Evolutionary conservation across 2,797 vertebrate species (phyloP).

Genomic region (Xenopus petersii): DNA sequence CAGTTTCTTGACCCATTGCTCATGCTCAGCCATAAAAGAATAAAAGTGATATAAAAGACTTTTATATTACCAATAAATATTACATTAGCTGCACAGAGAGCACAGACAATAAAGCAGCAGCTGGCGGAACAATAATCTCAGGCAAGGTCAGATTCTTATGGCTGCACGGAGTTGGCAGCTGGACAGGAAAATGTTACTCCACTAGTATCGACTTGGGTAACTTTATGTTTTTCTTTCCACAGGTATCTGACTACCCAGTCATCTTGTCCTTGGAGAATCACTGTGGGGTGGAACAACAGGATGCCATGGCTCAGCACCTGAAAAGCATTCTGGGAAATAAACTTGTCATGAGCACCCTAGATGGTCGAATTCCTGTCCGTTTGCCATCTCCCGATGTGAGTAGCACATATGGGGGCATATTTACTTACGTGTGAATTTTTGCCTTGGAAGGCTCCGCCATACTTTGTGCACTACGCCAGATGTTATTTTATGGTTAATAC

Average conservation of each 20-base stretch:
- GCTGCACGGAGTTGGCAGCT: not conserved
- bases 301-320: constrained; percentile 77
- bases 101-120: constrained; percentile 22
- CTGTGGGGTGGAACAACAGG: constrained; percentile 87
- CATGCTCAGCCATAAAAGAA: not conserved
- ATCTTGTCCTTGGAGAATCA: constrained; percentile 94
- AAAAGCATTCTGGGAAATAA: constrained; percentile 78
- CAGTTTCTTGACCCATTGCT: too few species aligned
- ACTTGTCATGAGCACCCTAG: constrained; percentile 69
- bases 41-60: constrained; percentile 1
- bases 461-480: too few species aligned
- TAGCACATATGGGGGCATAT: too few species aligned
- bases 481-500: too few species aligned
- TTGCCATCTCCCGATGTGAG: constrained; percentile 88
- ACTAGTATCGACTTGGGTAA: not conserved
- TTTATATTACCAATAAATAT: constrained; percentile 25
- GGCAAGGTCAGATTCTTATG: not conserved
- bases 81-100: constrained; percentile 14
- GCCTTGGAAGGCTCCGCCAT: too few species aligned
- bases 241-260: constrained; percentile 86
- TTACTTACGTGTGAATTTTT: too few species aligned
- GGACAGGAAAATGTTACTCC: not conserved
- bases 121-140: constrained; percentile 22
- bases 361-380: constrained; percentile 63
- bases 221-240: not conserved